Conservation (phyloP, 2,888 invertebrate species). For the Stratiomys singularior region DNA sequence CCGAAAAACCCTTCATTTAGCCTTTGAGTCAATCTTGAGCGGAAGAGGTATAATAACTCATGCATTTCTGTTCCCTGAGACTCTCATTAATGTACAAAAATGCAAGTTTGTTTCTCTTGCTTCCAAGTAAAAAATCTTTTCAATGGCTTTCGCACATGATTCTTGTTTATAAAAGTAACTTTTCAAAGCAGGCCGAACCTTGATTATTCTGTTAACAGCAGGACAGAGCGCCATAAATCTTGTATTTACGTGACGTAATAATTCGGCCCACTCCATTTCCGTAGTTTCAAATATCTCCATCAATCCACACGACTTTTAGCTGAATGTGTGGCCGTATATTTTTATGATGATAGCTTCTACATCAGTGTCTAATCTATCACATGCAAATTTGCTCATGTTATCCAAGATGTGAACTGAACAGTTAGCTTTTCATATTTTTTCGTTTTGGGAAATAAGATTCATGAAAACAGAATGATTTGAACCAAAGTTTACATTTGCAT, state of each 20-base stretch:
- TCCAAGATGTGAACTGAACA: slow-evolving; percentile 1
- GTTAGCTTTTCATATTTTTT: not conserved
- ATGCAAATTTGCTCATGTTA: slow-evolving; percentile 10
- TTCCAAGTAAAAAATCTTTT: not conserved
- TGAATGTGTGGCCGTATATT: not conserved
- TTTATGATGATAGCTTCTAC: not conserved
- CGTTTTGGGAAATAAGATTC: too few species aligned
- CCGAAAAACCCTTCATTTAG: not conserved
- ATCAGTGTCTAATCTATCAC: not conserved
- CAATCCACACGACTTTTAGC: not conserved
- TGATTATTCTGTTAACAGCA: not conserved
- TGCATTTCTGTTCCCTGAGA: not conserved
- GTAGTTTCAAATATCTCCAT: not conserved
- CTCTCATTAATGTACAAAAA: not conserved
- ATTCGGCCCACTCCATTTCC: not conserved
- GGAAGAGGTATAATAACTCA: not conserved
- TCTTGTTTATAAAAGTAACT: not conserved
- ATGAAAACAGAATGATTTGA: too few species aligned
- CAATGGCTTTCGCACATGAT: not conserved
- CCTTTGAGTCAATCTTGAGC: not conserved
- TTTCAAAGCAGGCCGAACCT: slow-evolving; percentile 11
- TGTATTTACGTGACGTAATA: not conserved
- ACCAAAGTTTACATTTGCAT: too few species aligned
- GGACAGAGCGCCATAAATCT: not conserved
- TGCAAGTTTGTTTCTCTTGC: not conserved